phyloP scores from a whole-genome alignment of 2,113 vertebrate species.

The Percopsis transmontana region DNA sequence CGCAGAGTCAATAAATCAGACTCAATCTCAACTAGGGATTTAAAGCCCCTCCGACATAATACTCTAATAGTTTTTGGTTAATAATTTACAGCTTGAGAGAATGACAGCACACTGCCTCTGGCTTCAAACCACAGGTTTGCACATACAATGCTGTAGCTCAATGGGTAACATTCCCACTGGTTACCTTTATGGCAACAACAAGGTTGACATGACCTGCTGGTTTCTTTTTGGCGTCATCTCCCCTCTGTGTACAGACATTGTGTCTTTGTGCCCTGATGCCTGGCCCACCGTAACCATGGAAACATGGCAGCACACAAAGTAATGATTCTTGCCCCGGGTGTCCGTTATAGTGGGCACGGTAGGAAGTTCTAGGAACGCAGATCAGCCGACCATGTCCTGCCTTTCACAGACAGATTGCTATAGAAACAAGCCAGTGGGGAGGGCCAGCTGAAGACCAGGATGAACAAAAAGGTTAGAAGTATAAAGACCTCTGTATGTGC shows the following conservation, averaged over 20 bases:
- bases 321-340: conserved; percentile 29
- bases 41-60: conserved; percentile 47
- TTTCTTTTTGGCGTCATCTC: conserved; percentile 30
- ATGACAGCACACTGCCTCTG: background rate
- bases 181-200: conserved; percentile 21
- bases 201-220: conserved; percentile 27
- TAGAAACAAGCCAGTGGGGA: conserved; percentile 34
- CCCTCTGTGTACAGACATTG: conserved; percentile 39
- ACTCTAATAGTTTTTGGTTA: conserved; percentile 39
- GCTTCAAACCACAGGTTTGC: conserved; percentile 12
- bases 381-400: conserved; percentile 16
- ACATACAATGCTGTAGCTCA: background rate
- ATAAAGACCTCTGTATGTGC: conserved; percentile 12
- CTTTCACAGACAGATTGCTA: conserved; percentile 5
- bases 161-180: background rate
- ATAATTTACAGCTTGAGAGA: conserved; percentile 27
- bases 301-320: conserved; percentile 49
- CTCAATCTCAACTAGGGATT: conserved; percentile 30
- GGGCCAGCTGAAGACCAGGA: background rate
- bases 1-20: conserved; percentile 33
- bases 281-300: conserved; percentile 60
- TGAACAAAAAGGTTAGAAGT: background rate
- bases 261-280: conserved; percentile 42
- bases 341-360: conserved; percentile 47
- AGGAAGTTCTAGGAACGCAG: conserved; percentile 35